phyloP scores from a whole-genome alignment of 2,888 invertebrate genomes.

The Pelosia muscerda region DNA sequence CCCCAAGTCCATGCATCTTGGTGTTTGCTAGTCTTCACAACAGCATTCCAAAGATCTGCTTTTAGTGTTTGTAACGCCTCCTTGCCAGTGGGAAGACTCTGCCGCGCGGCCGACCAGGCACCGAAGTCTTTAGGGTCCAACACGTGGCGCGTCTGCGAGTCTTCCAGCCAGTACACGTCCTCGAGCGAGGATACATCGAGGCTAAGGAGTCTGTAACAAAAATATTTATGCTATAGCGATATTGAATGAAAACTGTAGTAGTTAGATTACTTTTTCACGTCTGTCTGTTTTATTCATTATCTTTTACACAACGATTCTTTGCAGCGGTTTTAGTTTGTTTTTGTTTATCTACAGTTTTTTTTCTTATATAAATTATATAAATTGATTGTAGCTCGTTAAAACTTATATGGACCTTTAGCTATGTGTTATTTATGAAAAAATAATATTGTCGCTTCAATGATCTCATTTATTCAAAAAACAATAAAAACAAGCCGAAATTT shows the following conservation, averaged over 20 bases:
- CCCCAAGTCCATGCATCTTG: slow-evolving; percentile 97
- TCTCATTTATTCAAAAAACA: neutral
- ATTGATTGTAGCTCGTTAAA: too few species aligned
- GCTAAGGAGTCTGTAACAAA: slow-evolving; percentile 88
- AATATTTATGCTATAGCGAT: neutral
- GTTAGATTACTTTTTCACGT: too few species aligned
- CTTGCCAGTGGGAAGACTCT: slow-evolving; percentile 93
- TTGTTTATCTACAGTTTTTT: neutral
- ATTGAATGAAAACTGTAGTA: too few species aligned
- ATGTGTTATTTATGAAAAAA: neutral
- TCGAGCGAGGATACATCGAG: slow-evolving; percentile 95
- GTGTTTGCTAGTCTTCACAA: slow-evolving; percentile 94
- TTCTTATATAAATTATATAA: too few species aligned
- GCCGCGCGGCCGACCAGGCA: slow-evolving; percentile 93
- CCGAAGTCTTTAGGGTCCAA: slow-evolving; percentile 92
- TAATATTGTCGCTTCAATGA: neutral
- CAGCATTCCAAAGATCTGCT: slow-evolving; percentile 94
- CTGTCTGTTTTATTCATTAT: too few species aligned
- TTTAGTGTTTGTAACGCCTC: slow-evolving; percentile 92
- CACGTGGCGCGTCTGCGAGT: slow-evolving; percentile 91
- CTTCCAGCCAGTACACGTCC: slow-evolving; percentile 96
- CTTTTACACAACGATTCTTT: too few species aligned
- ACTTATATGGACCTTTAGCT: neutral
- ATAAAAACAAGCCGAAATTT: neutral
- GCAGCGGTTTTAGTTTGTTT: too few species aligned